phyloP scores from a whole-genome alignment of 1,140 invertebrate genomes.

The Trichogramma pretiosum region DNA sequence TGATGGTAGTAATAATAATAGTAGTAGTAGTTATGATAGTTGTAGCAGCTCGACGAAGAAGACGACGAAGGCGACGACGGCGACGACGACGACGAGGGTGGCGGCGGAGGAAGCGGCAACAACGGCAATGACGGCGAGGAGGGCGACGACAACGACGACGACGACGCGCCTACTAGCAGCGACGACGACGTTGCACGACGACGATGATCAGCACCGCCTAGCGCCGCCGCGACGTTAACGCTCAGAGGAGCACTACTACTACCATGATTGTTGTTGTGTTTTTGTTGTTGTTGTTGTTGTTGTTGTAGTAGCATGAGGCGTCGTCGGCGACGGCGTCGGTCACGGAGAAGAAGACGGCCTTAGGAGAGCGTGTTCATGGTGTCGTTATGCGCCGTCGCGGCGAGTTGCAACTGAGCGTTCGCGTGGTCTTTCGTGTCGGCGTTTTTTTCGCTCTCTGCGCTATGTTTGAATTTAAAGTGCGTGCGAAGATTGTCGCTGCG shows the following conservation, averaged over 20 bases:
- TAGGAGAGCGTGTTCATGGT: constrained; percentile 47
- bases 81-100: not conserved
- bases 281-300: constrained; percentile 6
- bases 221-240: not conserved
- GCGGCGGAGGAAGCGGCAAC: not conserved
- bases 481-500: constrained; percentile 79
- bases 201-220: not conserved
- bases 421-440: constrained; percentile 45
- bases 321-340: constrained; percentile 20
- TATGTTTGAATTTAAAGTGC: constrained; percentile 83
- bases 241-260: too few species aligned
- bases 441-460: too few species aligned
- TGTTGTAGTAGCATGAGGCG: not conserved
- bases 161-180: not conserved
- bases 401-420: constrained; percentile 46
- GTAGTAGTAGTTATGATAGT: not conserved
- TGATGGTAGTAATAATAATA: too few species aligned
- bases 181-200: not conserved
- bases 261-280: not conserved
- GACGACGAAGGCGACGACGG: constrained; percentile 9
- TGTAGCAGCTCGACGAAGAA: constrained; percentile 17
- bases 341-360: constrained; percentile 30
- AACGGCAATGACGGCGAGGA: not conserved
- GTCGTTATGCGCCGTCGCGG: constrained; percentile 44
- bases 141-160: too few species aligned